Conservation (phyloP, 2,113 vertebrate species). For the Varanus komodoensis region DNA sequence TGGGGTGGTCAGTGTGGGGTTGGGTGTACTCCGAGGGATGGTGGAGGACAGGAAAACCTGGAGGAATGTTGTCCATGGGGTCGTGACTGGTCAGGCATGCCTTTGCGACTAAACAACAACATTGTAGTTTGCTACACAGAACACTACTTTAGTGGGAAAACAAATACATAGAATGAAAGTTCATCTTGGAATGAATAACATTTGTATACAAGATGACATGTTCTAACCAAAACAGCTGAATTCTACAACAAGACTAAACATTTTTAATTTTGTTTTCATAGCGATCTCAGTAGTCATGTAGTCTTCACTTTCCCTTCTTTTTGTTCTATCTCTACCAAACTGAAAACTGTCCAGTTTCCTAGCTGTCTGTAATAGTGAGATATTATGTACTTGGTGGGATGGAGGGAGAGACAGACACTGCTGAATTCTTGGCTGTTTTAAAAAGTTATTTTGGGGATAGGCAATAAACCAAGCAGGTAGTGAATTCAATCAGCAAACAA, state of each 20-base stretch:
- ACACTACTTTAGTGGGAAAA: too few species aligned
- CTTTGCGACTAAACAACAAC: too few species aligned
- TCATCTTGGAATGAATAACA: background rate
- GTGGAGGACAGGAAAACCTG: too few species aligned
- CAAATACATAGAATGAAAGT: background rate
- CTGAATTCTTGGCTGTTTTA: background rate
- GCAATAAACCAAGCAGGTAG: background rate
- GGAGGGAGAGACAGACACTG: background rate
- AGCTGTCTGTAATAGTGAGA: background rate
- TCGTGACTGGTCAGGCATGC: too few species aligned
- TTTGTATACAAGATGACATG: background rate
- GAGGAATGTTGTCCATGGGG: too few species aligned
- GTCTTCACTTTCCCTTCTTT: background rate
- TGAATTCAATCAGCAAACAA: constrained; percentile 23
- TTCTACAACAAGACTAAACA: fast-evolving
- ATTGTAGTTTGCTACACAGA: too few species aligned
- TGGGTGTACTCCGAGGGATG: too few species aligned
- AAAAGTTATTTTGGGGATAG: constrained; percentile 58
- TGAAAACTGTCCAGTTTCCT: background rate
- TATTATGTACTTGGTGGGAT: background rate
- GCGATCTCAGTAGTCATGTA: background rate
- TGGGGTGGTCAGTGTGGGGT: too few species aligned
- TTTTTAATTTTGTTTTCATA: background rate
- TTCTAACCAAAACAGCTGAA: background rate
- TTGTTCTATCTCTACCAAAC: background rate